Evolutionary conservation across 2,797 vertebrate species (phyloP).

Genomic region (Premnoplex brunnescens): DNA sequence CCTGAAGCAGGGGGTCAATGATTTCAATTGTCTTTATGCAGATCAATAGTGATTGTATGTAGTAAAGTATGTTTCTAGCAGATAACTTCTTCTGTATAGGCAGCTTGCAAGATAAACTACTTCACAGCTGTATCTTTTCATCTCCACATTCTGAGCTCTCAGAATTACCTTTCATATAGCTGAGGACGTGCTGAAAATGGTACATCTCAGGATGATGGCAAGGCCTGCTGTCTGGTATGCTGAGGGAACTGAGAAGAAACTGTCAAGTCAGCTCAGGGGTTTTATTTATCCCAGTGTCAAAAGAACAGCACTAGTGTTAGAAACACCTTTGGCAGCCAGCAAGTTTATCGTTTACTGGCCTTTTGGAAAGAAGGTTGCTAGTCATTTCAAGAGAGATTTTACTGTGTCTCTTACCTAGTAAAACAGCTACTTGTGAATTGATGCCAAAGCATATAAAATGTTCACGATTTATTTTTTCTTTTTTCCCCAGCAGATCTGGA

Average conservation of each 20-base stretch:
- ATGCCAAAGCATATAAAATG: background rate
- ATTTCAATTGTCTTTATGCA: background rate
- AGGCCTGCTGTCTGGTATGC: background rate
- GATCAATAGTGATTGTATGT: background rate
- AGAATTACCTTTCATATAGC: background rate
- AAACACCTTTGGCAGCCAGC: background rate
- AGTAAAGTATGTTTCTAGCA: background rate
- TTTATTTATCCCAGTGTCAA: background rate
- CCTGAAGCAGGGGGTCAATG: background rate
- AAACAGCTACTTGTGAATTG: background rate
- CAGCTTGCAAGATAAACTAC: background rate
- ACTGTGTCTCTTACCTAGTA: background rate
- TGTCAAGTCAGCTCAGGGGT: background rate
- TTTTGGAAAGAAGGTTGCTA: background rate
- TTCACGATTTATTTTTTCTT: background rate
- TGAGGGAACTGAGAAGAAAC: background rate
- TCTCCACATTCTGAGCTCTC: background rate
- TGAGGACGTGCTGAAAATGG: background rate
- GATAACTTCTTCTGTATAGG: background rate
- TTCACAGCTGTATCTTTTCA: background rate
- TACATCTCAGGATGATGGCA: background rate
- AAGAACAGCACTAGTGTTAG: background rate
- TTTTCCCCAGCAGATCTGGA: background rate
- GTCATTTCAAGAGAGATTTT: background rate
- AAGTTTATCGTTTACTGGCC: background rate